These are phyloP conservation scores for Chiridota heheva DNA, from an alignment of 35 echinoderm and acorn worm genomes.

Conservation along the genomic window DNA sequence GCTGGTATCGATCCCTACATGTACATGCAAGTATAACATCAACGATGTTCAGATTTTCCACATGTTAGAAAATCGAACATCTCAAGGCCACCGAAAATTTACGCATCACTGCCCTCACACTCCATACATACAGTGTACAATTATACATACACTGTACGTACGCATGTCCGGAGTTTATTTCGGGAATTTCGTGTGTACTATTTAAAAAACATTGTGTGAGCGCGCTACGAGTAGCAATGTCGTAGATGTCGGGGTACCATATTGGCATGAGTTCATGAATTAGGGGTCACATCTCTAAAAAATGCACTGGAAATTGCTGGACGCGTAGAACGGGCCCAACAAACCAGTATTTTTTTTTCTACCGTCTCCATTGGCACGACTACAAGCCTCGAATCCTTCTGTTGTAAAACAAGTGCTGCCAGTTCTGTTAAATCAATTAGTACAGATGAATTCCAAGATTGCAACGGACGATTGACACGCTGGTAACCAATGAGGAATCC, in stretches of 20 bases:
- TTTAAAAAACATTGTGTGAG: too few species aligned
- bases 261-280: too few species aligned
- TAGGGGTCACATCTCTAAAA: not conserved
- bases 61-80: too few species aligned
- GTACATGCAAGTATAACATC: constrained; percentile 15
- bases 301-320: constrained; percentile 13
- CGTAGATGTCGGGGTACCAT: too few species aligned
- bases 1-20: constrained; percentile 10
- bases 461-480: not conserved
- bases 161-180: too few species aligned
- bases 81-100: too few species aligned
- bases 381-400: not conserved
- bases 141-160: too few species aligned
- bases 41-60: too few species aligned
- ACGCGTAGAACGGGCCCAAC: constrained; percentile 17
- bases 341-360: not conserved
- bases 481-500: not conserved
- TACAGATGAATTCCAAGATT: not conserved
- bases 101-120: too few species aligned
- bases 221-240: too few species aligned
- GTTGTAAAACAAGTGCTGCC: not conserved
- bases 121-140: too few species aligned
- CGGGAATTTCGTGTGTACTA: too few species aligned
- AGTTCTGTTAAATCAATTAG: not conserved
- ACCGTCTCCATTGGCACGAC: not conserved